Conservation (phyloP, 2,888 invertebrate species). For the Serrognathus titanus region DNA sequence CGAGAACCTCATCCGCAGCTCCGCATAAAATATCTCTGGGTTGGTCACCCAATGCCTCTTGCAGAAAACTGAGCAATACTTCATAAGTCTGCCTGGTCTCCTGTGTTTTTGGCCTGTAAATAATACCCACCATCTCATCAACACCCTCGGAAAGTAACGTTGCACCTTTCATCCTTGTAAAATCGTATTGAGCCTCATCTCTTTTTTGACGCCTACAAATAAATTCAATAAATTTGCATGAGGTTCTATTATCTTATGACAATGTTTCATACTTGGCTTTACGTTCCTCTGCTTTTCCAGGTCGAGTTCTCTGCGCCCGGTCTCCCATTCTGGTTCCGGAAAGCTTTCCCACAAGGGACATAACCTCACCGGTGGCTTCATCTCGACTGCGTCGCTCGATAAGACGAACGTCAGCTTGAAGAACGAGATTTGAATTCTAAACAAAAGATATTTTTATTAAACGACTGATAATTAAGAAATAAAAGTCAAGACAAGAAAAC, state of each 20-base stretch:
- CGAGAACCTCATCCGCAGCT: slow-evolving; percentile 97
- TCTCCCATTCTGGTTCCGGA: slow-evolving; percentile 95
- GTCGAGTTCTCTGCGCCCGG: slow-evolving; percentile 85
- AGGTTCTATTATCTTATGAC: background rate
- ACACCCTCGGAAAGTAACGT: slow-evolving; percentile 82
- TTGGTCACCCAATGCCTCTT: slow-evolving; percentile 95
- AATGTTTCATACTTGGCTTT: slow-evolving; percentile 72
- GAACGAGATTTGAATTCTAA: slow-evolving; percentile 98
- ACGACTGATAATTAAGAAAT: background rate
- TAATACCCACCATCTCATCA: slow-evolving; percentile 90
- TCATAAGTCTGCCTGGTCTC: slow-evolving; percentile 98
- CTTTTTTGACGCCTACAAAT: slow-evolving; percentile 72
- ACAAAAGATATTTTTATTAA: slow-evolving; percentile 33
- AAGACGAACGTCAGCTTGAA: slow-evolving; percentile 97
- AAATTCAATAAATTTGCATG: background rate
- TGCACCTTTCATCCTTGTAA: slow-evolving; percentile 84
- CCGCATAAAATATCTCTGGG: slow-evolving; percentile 96
- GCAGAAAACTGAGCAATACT: slow-evolving; percentile 91
- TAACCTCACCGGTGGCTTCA: slow-evolving; percentile 99
- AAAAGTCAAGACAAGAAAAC: slow-evolving; percentile 16
- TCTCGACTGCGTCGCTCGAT: slow-evolving; percentile 95
- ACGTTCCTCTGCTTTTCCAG: slow-evolving; percentile 89
- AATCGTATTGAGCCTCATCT: slow-evolving; percentile 90
- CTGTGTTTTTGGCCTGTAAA: slow-evolving; percentile 95
- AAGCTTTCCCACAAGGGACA: slow-evolving; percentile 90